phyloP scores from a whole-genome alignment of 2,113 vertebrate species.

The Circaetus cinerascens region DNA sequence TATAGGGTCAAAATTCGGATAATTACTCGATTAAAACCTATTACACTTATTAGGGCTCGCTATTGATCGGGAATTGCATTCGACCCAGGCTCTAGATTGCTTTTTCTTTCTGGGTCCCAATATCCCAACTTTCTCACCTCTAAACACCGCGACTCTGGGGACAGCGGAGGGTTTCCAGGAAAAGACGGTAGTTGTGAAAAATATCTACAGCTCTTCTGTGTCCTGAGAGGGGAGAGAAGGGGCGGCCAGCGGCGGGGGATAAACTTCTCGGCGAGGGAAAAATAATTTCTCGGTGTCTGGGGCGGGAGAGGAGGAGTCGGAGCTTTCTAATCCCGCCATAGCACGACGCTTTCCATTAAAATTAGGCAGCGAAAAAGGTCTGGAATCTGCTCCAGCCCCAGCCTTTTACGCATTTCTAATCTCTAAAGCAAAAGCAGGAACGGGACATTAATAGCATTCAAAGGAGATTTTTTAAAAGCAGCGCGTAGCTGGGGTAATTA shows the following conservation, averaged over 20 bases:
- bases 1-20: slow-evolving; percentile 93
- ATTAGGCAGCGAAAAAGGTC: neutral
- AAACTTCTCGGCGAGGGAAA: neutral
- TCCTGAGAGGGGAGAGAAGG: neutral
- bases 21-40: slow-evolving; percentile 94
- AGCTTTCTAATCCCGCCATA: neutral
- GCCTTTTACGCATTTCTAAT: neutral
- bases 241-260: neutral
- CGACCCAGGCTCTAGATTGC: slow-evolving; percentile 81
- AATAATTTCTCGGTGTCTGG: neutral
- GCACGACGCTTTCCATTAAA: neutral
- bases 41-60: slow-evolving; percentile 89
- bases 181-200: neutral
- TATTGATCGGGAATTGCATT: slow-evolving; percentile 85
- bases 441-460: neutral
- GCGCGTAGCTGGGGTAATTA: neutral
- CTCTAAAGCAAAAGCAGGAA: neutral
- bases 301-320: neutral
- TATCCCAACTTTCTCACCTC: slow-evolving; percentile 58
- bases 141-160: neutral
- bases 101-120: slow-evolving; percentile 62
- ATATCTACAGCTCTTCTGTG: neutral
- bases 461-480: neutral
- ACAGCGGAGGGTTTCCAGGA: neutral
- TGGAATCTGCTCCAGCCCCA: neutral